A percentile compares a stretch with the other conserved stretches of the same genome.
Conservation (phyloP, 2,888 invertebrate genomes). For the Aelia acuminata region DNA sequence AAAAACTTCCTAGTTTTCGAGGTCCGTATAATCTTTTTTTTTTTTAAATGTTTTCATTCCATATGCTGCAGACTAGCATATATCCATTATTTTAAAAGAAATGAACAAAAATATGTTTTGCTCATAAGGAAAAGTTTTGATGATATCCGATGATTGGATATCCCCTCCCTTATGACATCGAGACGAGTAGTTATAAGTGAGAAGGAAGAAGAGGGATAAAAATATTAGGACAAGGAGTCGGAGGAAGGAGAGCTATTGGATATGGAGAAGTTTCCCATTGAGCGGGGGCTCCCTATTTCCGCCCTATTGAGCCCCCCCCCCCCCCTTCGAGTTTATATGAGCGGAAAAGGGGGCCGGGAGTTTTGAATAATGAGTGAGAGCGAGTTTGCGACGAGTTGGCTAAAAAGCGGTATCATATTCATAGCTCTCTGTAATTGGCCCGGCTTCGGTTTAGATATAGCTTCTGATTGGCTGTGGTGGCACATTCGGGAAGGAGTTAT, state of each 20-base stretch:
- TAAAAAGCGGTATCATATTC: constrained; percentile 38
- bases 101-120: too few relatives aligned
- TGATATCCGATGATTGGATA: neutral
- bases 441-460: neutral
- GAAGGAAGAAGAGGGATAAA: neutral
- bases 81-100: too few relatives aligned
- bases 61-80: too few relatives aligned
- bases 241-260: neutral
- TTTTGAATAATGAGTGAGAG: constrained; percentile 37
- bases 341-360: constrained; percentile 45
- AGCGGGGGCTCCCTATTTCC: constrained; percentile 1
- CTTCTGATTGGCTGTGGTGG: neutral
- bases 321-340: constrained; percentile 40
- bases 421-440: constrained; percentile 14
- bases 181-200: neutral
- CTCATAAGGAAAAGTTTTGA: neutral
- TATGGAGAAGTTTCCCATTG: constrained; percentile 44
- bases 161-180: neutral
- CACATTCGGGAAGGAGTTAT: neutral
- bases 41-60: too few relatives aligned
- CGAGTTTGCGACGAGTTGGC: constrained; percentile 44
- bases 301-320: constrained; percentile 20
- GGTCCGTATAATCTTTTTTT: too few relatives aligned
- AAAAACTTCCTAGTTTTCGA: too few relatives aligned
- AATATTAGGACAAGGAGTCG: constrained; percentile 24